Evolutionary conservation across 2,113 vertebrate species (phyloP).

Genomic region (Coptodon rendalli): DNA sequence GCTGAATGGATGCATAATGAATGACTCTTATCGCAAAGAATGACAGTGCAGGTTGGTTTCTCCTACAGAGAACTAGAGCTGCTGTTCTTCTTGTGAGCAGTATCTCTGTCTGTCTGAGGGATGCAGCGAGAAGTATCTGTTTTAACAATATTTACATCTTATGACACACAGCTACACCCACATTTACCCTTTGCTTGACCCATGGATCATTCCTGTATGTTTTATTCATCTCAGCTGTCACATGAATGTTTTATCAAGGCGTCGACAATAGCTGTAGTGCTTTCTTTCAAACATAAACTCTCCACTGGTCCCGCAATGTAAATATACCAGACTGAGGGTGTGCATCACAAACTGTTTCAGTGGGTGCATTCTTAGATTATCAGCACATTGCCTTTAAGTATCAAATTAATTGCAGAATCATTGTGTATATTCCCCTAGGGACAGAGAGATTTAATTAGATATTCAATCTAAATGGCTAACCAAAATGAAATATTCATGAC

Average conservation of each 20-base stretch:
- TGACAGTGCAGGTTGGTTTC: not conserved
- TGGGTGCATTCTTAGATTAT: slow-evolving; percentile 19
- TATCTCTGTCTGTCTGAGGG: not conserved
- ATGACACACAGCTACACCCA: slow-evolving; percentile 15
- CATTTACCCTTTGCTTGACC: slow-evolving; percentile 45
- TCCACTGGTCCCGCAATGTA: not conserved
- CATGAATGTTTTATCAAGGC: slow-evolving; percentile 46
- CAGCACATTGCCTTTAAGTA: slow-evolving; percentile 47
- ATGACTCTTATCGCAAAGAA: slow-evolving; percentile 34
- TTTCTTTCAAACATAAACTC: not conserved
- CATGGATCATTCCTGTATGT: slow-evolving; percentile 23
- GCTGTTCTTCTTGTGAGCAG: not conserved
- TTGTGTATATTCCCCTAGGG: slow-evolving; percentile 42
- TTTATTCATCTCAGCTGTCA: slow-evolving; percentile 55
- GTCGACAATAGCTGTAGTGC: not conserved
- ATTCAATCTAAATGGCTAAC: slow-evolving; percentile 46
- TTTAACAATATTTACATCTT: slow-evolving; percentile 33
- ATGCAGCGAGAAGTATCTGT: not conserved
- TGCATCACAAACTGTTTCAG: slow-evolving; percentile 14
- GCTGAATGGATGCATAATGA: slow-evolving; percentile 33
- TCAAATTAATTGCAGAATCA: slow-evolving; percentile 58
- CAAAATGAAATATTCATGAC: slow-evolving; percentile 53
- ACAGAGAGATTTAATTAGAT: slow-evolving; percentile 52
- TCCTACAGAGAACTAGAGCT: not conserved
- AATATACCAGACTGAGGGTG: slow-evolving; percentile 8